A percentile compares a stretch with the other conserved stretches of the same genome.
phyloP scores from a whole-genome alignment of 1,140 invertebrate genomes.

The Ceratoteleas bidentatus region DNA sequence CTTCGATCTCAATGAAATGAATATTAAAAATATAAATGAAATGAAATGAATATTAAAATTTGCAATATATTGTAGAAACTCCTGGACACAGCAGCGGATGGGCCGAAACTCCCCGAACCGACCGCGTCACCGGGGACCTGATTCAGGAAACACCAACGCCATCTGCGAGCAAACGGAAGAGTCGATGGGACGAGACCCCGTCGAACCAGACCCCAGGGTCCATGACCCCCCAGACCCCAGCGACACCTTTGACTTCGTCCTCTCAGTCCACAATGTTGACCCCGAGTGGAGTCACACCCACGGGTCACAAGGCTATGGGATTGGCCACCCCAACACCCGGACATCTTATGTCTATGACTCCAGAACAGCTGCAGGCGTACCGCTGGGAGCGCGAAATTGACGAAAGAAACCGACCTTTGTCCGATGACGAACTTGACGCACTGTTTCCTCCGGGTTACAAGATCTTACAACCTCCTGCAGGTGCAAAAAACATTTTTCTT shows the following conservation, averaged over 20 bases:
- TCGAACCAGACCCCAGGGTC: constrained; percentile 87
- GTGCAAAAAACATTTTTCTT: too few relatives aligned
- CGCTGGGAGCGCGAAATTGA: constrained; percentile 99
- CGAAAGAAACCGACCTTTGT: constrained; percentile 96
- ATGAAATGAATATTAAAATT: constrained; percentile 3
- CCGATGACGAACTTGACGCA: constrained; percentile 98
- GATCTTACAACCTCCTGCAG: constrained; percentile 96
- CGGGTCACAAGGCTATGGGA: constrained; percentile 97
- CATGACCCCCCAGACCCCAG: constrained; percentile 88
- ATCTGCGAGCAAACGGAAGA: constrained; percentile 91
- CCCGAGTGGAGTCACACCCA: constrained; percentile 89
- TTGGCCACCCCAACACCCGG: constrained; percentile 98
- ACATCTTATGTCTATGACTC: constrained; percentile 98
- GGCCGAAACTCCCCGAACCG: constrained; percentile 98
- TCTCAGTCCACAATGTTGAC: constrained; percentile 82
- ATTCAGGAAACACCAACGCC: constrained; percentile 96
- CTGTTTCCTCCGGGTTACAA: constrained; percentile 99
- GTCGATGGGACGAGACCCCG: constrained; percentile 98
- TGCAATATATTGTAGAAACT: constrained; percentile 85
- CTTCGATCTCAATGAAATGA: too few relatives aligned
- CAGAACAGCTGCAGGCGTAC: constrained; percentile 98
- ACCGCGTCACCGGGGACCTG: constrained; percentile 90
- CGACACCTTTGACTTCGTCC: constrained; percentile 86
- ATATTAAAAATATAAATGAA: too few relatives aligned
- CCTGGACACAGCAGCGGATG: constrained; percentile 97